These are phyloP conservation scores for Sussaba pulchella DNA, from an alignment of 2,888 invertebrate genomes.

Conservation along the genomic window DNA sequence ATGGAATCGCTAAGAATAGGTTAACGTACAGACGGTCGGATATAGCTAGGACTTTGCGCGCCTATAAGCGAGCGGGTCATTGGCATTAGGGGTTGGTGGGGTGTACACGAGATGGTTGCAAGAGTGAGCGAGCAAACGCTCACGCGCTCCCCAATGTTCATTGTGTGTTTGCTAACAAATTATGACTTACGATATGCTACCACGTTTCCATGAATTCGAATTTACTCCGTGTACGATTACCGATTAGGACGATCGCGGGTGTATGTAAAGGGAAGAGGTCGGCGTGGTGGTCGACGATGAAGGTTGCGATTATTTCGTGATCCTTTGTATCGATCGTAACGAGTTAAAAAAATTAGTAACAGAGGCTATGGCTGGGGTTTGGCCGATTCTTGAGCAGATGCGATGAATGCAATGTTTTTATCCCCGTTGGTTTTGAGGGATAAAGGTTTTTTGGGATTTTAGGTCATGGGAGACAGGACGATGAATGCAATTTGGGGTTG, in stretches of 20 bases:
- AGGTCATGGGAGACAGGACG: too few species aligned
- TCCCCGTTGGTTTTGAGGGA: background rate
- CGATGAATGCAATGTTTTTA: background rate
- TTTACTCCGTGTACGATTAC: slow-evolving; percentile 8
- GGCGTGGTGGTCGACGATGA: background rate
- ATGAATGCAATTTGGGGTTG: too few species aligned
- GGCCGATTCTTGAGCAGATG: background rate
- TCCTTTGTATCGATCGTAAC: background rate
- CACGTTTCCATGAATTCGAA: background rate
- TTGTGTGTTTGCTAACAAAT: slow-evolving; percentile 47
- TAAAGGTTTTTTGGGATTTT: too few species aligned
- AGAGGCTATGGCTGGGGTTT: background rate
- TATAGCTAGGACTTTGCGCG: slow-evolving; percentile 82
- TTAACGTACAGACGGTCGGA: slow-evolving; percentile 79
- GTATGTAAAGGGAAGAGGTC: background rate
- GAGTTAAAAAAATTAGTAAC: background rate
- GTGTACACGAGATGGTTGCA: slow-evolving; percentile 74
- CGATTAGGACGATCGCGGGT: background rate
- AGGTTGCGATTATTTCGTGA: slow-evolving; percentile 7
- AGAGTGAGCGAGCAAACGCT: slow-evolving; percentile 42
- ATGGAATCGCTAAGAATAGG: slow-evolving; percentile 80
- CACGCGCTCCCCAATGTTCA: slow-evolving; percentile 49
- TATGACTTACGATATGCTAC: slow-evolving; percentile 25
- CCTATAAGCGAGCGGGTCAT: slow-evolving; percentile 83
- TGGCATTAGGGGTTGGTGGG: slow-evolving; percentile 82